These are phyloP conservation scores for Graphium colonna DNA, from an alignment of 2,888 invertebrate species.

Conservation along the genomic window DNA sequence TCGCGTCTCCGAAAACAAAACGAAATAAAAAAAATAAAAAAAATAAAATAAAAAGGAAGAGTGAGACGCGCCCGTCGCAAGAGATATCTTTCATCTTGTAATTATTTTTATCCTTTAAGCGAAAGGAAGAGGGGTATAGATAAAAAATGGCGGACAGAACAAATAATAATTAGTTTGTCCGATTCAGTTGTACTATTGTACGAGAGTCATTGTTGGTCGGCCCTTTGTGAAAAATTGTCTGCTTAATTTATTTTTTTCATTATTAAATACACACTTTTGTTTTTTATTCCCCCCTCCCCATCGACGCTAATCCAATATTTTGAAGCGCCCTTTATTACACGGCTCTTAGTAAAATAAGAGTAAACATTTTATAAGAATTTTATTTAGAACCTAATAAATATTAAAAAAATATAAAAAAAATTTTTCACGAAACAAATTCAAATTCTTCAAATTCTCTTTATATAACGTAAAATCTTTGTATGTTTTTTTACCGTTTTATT, in stretches of 20 bases:
- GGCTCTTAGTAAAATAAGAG: not conserved
- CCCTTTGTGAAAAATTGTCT: constrained; percentile 14
- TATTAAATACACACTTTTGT: constrained; percentile 13
- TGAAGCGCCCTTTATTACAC: not conserved
- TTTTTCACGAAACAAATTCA: too few relatives aligned
- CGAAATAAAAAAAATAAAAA: constrained; percentile 45
- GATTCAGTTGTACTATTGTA: constrained; percentile 47
- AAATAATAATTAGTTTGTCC: constrained; percentile 66
- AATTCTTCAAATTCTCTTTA: too few relatives aligned
- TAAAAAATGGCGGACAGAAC: constrained; percentile 43
- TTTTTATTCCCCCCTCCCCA: constrained; percentile 1
- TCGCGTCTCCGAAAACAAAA: constrained; percentile 59
- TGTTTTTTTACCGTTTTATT: too few relatives aligned
- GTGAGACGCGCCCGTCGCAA: constrained; percentile 36
- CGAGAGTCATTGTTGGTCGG: too few relatives aligned
- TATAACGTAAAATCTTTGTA: too few relatives aligned
- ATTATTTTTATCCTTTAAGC: constrained; percentile 79
- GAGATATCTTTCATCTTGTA: constrained; percentile 71
- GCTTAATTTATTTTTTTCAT: constrained; percentile 14
- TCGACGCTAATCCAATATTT: constrained; percentile 22
- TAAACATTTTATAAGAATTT: not conserved
- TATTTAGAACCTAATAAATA: too few relatives aligned
- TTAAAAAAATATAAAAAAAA: too few relatives aligned
- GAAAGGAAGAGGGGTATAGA: constrained; percentile 55
- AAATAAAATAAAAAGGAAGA: constrained; percentile 43